These are phyloP conservation scores for Casuarius casuarius DNA, from an alignment of 2,113 vertebrate genomes.

Conservation along the genomic window DNA sequence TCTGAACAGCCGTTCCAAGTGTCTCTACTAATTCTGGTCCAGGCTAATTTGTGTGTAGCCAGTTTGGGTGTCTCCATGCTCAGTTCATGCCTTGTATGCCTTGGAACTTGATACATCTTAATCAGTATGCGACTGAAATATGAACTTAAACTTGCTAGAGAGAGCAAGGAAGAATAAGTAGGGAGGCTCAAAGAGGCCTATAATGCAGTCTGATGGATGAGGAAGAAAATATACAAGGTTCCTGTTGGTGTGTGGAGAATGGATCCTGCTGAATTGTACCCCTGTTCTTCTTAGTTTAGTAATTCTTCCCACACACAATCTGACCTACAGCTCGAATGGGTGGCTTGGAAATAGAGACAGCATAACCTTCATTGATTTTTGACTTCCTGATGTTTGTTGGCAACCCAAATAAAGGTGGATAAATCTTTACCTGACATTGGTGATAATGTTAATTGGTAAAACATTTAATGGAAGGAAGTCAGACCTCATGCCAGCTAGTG, in stretches of 20 bases:
- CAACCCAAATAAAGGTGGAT: not conserved
- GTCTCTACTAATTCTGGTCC: not conserved
- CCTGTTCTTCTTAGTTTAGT: not conserved
- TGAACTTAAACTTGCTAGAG: not conserved
- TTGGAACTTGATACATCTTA: not conserved
- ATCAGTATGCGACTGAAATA: not conserved
- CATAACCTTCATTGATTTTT: not conserved
- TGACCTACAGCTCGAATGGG: not conserved
- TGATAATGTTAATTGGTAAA: not conserved
- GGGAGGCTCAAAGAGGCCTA: not conserved
- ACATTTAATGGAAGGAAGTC: not conserved
- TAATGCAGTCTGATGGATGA: not conserved
- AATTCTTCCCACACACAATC: not conserved
- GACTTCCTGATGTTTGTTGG: not conserved
- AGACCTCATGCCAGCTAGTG: not conserved
- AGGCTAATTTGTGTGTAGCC: not conserved
- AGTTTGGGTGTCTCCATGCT: not conserved
- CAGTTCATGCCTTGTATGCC: too few relatives aligned
- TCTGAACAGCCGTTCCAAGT: not conserved
- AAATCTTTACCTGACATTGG: not conserved
- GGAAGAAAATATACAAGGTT: not conserved
- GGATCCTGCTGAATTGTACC: not conserved
- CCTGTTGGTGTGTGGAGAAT: not conserved
- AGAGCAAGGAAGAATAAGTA: not conserved
- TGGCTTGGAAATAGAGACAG: not conserved